phyloP scores from a whole-genome alignment of 2,888 invertebrate genomes.

The Phasia obesa region DNA sequence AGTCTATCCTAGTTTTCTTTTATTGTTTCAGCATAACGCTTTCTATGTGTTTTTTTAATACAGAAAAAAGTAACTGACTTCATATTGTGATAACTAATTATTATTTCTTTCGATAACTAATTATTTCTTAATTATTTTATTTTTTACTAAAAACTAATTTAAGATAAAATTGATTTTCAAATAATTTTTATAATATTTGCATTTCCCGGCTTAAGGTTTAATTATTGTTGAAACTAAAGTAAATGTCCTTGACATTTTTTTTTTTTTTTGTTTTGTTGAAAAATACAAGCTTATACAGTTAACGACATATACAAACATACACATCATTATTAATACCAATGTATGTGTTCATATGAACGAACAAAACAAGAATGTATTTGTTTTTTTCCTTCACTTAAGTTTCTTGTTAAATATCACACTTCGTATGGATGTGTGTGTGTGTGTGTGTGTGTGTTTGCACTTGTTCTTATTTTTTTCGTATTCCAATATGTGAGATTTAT shows the following conservation, averaged over 20 bases:
- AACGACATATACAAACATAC: background rate
- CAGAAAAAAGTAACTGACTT: too few species aligned
- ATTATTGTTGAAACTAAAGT: slow-evolving; percentile 66
- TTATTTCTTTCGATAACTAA: too few species aligned
- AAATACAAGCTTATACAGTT: background rate
- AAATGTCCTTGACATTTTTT: slow-evolving; percentile 69
- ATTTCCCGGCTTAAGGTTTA: slow-evolving; percentile 44
- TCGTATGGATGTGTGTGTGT: background rate
- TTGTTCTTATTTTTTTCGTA: too few species aligned
- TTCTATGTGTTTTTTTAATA: too few species aligned
- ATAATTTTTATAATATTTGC: slow-evolving; percentile 8
- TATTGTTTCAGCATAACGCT: too few species aligned
- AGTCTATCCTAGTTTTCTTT: too few species aligned
- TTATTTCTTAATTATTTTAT: too few species aligned
- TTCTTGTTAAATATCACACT: slow-evolving; percentile 45
- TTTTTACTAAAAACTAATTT: too few species aligned
- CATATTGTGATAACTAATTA: too few species aligned
- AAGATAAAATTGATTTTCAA: slow-evolving; percentile 6
- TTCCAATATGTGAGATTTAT: too few species aligned
- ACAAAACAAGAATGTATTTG: slow-evolving; percentile 41
- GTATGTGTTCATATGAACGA: slow-evolving; percentile 5
- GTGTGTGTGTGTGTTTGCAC: slow-evolving; percentile 3
- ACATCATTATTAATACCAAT: slow-evolving; percentile 13
- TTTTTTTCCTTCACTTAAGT: slow-evolving; percentile 50
- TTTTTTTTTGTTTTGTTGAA: too few species aligned